Base-by-base conservation (phyloP, 2,113 vertebrate genomes). In the Dicrurus megarhynchus region DNA sequence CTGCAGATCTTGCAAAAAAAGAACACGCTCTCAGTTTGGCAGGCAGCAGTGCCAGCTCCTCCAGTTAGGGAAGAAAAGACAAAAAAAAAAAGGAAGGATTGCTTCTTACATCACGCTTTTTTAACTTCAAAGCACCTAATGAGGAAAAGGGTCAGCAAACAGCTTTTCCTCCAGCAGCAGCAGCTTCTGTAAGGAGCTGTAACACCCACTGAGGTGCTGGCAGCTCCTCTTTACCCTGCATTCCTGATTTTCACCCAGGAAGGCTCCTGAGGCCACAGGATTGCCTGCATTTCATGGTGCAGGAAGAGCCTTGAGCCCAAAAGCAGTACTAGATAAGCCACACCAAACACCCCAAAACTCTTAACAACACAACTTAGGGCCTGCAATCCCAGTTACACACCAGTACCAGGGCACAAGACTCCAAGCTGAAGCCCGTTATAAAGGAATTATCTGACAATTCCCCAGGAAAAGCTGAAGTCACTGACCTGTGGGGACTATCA, bases 401-500 rank as follows among this genome's bases (percentile, higher is more conserved):
- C 46, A 11, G 42, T 8, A 63, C 2, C 42, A 59, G 42, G 27
- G 18, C 47, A 75, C 23, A 19, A 27, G 6, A 42, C 67, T 13
- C 20, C 37, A 16, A 89, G 39, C 21, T 30, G 32, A 41, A 91
- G 27, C 10, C 47, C 64, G 0, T 16, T 2, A 18, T 0, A 11
- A 18, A 81, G 33, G n/a, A 67, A 76, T 13, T 1, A 64, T 6
- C 28, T 1, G 2, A 19, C 60, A 44, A 39, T 8, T 11, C 5
- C 32, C 22, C 42, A 30, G 27, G n/a, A 41, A 32, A 37, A 37
- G 18, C 9, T 7, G 61, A 10, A 71, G 41, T 17, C 23, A 97
- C 98, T 97, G 93, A 99, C 99, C 98, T 94, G 99, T 96, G 37
- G 99, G 99, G 35, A 99, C 99, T 39, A 99, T 99, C 99, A 99